Evolutionary conservation across 2,797 vertebrate species (phyloP), one percentile per base, ranked within the genome.

Genomic region (Mus caroli): DNA sequence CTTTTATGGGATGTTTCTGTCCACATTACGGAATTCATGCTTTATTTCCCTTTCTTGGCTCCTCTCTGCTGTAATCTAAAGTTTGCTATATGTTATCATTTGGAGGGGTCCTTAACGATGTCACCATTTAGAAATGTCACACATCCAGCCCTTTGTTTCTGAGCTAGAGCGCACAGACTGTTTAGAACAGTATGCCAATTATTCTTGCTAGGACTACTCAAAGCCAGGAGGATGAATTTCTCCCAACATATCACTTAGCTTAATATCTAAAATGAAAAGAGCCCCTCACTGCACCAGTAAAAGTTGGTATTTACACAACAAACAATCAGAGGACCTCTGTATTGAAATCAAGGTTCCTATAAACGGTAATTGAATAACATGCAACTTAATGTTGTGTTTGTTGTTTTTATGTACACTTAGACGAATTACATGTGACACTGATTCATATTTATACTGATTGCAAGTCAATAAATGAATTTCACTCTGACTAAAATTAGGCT

Each of bases 141-240:
- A 93, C 60, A 78, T 28, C 56, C 46, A 88, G 82, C 75, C 46
- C 54, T 93, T 83, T 86, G 76, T 80, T 95, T 78, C 90, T 77
- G 78, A 88, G 83, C 86, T 83, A 75, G 22, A 93, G 64, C 12
- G 6, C 56, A 58, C 40, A 60, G 75, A 80, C 83, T 79, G 52
- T 80, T 83, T 91, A 95, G 91, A 94, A 97, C 64, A 94, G 85
- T 12, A 94, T 34, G 77, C 84, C 96, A 93, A 95, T 97, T 96
- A 94, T 94, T 60, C 89, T 85, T 34, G 1, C 64, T 83, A 94
- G 96, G 98, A 96, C 95, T 97, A 97, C 93, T 96, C 86, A 91
- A 86, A 96, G 43, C 91, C 24, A 86, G 90, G 96, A 97, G 96
- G 8, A 56, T 24, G 90, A 96, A 97, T 98, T 97, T 98, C 94